Conservation (phyloP, 2,113 vertebrate species). For the Cephalopterus ornatus region DNA sequence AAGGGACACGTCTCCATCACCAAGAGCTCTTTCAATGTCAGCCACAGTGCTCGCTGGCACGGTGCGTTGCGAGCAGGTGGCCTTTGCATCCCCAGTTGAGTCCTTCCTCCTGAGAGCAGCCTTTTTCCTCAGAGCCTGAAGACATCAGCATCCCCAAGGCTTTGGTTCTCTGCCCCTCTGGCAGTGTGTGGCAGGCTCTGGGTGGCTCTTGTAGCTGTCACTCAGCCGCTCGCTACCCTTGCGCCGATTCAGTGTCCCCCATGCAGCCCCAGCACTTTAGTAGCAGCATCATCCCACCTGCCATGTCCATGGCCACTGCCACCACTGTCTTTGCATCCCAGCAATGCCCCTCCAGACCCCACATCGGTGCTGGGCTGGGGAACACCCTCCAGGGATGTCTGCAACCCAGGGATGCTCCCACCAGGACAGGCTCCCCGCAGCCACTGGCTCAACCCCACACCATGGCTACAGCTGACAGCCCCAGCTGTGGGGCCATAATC, state of each 20-base stretch:
- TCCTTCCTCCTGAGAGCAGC: not conserved
- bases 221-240: not conserved
- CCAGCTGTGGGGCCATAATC: not conserved
- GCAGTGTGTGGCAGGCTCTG: not conserved
- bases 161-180: not conserved
- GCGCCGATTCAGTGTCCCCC: fast-evolving
- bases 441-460: fast-evolving
- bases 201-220: not conserved
- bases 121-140: not conserved
- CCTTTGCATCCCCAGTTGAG: not conserved
- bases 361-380: not conserved
- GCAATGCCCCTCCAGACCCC: fast-evolving
- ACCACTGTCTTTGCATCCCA: fast-evolving
- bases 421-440: not conserved
- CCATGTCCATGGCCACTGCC: not conserved
- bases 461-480: fast-evolving
- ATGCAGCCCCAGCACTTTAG: fast-evolving
- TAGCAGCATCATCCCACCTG: not conserved
- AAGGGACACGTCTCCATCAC: fast-evolving
- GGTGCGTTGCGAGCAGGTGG: not conserved
- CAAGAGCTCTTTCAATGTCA: fast-evolving
- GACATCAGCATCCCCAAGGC: not conserved
- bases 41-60: not conserved
- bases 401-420: not conserved
- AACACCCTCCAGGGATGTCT: not conserved